A percentile compares a stretch with the other conserved stretches of the same genome.
phyloP scores from a whole-genome alignment of 2,888 invertebrate species.

The Zygothrica quintamaculata region DNA sequence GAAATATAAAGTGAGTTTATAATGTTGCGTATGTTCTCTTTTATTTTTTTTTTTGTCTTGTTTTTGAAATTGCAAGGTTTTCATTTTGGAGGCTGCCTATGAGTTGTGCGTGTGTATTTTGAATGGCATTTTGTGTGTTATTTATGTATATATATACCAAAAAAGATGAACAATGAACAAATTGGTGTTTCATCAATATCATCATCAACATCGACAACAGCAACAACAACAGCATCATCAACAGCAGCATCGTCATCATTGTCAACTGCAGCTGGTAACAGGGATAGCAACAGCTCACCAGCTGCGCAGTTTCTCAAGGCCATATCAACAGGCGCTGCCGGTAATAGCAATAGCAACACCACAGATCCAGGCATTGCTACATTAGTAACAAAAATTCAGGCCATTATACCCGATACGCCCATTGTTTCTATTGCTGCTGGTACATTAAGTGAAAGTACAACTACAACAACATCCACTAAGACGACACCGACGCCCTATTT shows the following conservation, averaged over 20 bases:
- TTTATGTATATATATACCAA: slow-evolving; percentile 50
- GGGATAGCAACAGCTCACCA: slow-evolving; percentile 32
- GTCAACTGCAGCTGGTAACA: slow-evolving; percentile 28
- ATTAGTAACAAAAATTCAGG: slow-evolving; percentile 64
- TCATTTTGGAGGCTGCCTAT: slow-evolving; percentile 20
- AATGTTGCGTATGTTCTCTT: slow-evolving; percentile 9
- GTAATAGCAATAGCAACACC: slow-evolving; percentile 5
- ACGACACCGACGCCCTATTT: slow-evolving; percentile 79
- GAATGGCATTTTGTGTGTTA: slow-evolving; percentile 72
- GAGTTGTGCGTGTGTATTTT: slow-evolving; percentile 33
- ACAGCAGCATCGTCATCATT: slow-evolving; percentile 49
- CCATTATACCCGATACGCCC: slow-evolving; percentile 80
- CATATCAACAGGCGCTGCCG: slow-evolving; percentile 57
- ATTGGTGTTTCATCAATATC: slow-evolving; percentile 64
- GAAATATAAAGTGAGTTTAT: slow-evolving; percentile 16
- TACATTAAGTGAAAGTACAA: slow-evolving; percentile 80
- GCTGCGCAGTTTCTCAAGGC: slow-evolving; percentile 59
- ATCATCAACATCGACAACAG: slow-evolving; percentile 50
- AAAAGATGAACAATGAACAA: slow-evolving; percentile 82
- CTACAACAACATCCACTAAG: slow-evolving; percentile 81
- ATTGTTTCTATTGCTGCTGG: slow-evolving; percentile 82
- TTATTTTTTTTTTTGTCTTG: neutral
- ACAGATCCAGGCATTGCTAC: slow-evolving; percentile 42
- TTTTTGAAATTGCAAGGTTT: slow-evolving; percentile 5
- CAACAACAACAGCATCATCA: slow-evolving; percentile 35